These are phyloP conservation scores for Lepidocyrtoides sp. DNA, from an alignment of 2,888 invertebrate species.

Conservation along the genomic window DNA sequence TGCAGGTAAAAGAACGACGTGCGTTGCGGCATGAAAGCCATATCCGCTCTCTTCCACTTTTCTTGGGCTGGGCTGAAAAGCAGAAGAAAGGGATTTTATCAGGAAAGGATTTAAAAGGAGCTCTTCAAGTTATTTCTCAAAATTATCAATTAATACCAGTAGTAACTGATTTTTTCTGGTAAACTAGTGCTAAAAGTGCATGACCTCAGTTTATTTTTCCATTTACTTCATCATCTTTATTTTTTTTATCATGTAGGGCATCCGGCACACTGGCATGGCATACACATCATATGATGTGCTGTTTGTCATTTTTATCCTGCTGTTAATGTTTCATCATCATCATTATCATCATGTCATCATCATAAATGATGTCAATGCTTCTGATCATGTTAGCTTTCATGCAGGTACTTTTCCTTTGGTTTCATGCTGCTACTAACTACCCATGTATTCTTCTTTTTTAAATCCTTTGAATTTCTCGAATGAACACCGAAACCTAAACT, in stretches of 20 bases:
- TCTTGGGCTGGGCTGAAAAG: background rate
- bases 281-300: too few species aligned
- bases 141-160: slow-evolving; percentile 29
- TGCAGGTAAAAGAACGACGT: background rate
- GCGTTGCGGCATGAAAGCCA: background rate
- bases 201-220: slow-evolving; percentile 53
- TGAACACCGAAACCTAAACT: too few species aligned
- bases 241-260: slow-evolving; percentile 17
- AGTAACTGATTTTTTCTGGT: slow-evolving; percentile 24
- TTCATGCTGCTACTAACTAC: too few species aligned
- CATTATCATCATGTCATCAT: too few species aligned
- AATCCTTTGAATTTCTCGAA: too few species aligned
- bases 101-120: background rate
- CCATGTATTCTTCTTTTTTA: too few species aligned
- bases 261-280: too few species aligned
- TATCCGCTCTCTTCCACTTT: too few species aligned
- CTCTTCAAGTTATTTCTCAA: slow-evolving; percentile 49
- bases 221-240: too few species aligned
- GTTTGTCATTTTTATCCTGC: background rate
- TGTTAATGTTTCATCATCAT: background rate
- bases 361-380: too few species aligned
- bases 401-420: too few species aligned
- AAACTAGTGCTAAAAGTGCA: background rate
- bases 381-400: too few species aligned
- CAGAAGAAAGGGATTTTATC: slow-evolving; percentile 21